Evolutionary conservation across 2,113 vertebrate genomes (phyloP), one percentile per base, ranked within the genome.

Genomic region (Centrocercus urophasianus): DNA sequence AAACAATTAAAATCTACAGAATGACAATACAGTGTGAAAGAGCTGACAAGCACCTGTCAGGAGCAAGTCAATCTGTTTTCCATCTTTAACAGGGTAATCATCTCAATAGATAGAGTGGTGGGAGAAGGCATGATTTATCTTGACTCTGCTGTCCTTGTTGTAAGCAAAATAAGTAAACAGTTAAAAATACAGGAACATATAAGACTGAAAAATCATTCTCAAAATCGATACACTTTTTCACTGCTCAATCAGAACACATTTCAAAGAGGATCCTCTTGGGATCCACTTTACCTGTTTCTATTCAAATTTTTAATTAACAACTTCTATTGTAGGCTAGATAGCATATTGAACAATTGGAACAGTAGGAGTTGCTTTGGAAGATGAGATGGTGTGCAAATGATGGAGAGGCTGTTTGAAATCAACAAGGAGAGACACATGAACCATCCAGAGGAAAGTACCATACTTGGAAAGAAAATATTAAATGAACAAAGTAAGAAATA

Each of bases 361-460:
- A 57, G 12, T 3, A 64, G 42, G 45, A 67, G 47, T 57, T 90
- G 11, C 38, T 82, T 82, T 40, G 28, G 11, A 92, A 77, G 22
- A 34, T 50, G 30, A 4, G 20, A 63, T 80, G 56, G 61, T 40
- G 73, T 61, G 8, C 43, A 76, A 43, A 57, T 57, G 32, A 54
- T 5, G 12, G 8, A 36, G 15, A 54, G 18, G 9, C 38, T 71
- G 47, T 60, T 52, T 87, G 45, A 56, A 86, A 64, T 45, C 24
- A 74, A 47, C 16, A 56, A 17, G 8, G 64, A 64, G 24, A 72
- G 20, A 10, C 61, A 38, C 8, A 74, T 38, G 64, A 86, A 42
- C 8, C 14, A n/a, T 6, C 0, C 0, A 52, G 22, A 87, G 8
- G 30, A 3, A 86, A 0, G 0, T 18, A 60, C 13, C 25, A 2